Conservation (phyloP, 2,113 vertebrate genomes). For the Tauraco erythrolophus region DNA sequence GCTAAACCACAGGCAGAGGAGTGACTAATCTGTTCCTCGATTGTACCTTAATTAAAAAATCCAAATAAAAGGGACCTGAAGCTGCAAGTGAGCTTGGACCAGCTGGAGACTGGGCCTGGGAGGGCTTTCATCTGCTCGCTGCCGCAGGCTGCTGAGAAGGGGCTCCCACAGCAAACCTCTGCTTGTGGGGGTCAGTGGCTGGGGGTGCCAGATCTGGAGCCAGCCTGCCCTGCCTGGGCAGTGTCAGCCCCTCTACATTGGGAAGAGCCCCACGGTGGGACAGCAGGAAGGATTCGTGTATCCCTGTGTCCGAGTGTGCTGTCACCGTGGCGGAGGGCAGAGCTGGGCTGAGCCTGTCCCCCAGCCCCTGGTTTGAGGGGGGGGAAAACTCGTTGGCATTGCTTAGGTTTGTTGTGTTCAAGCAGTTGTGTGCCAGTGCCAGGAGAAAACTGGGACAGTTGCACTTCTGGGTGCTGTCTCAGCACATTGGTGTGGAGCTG, state of each 20-base stretch:
- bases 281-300: accelerated
- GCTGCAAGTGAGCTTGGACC: background rate
- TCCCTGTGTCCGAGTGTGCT: background rate
- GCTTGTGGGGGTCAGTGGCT: accelerated
- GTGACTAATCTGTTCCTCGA: background rate
- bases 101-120: background rate
- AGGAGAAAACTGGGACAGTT: constrained; percentile 48
- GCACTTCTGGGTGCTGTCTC: constrained; percentile 56
- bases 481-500: constrained; percentile 13
- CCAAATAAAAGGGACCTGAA: background rate
- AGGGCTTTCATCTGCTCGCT: background rate
- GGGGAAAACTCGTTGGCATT: accelerated
- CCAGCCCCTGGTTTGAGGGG: accelerated
- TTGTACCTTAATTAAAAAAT: background rate
- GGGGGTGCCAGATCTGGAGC: background rate
- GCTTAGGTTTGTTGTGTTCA: background rate
- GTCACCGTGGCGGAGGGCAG: accelerated
- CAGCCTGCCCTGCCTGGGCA: background rate
- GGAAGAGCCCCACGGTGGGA: accelerated
- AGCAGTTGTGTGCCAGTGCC: background rate
- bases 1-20: background rate
- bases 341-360: background rate
- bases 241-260: background rate
- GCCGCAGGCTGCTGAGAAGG: background rate
- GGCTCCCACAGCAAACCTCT: background rate